Percentiles rank a stretch among this genome's conserved stretches.
Conservation (phyloP, 2,888 invertebrate species). For the Andrena chrysosceles region DNA sequence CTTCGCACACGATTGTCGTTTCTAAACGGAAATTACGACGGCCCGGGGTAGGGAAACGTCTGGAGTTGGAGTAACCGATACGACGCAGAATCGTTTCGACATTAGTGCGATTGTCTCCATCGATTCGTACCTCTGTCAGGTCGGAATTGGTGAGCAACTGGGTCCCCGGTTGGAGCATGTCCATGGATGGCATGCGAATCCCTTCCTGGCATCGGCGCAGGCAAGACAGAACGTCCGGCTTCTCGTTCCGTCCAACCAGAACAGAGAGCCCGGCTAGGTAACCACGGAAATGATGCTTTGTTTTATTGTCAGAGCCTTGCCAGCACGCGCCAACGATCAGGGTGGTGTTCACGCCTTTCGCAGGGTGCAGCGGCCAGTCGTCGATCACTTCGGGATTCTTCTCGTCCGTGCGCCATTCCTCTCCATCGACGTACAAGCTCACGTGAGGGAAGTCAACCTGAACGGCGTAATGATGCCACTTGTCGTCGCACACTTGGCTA, state of each 20-base stretch:
- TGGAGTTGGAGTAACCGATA: constrained; percentile 96
- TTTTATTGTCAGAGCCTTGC: constrained; percentile 96
- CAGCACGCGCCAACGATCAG: constrained; percentile 98
- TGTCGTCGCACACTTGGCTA: constrained; percentile 97
- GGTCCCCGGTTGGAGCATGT: constrained; percentile 91
- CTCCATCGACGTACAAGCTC: constrained; percentile 95
- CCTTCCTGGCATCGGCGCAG: constrained; percentile 93
- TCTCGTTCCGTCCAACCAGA: constrained; percentile 91
- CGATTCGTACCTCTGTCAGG: constrained; percentile 95
- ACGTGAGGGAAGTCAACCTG: constrained; percentile 97
- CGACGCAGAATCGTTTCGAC: constrained; percentile 94
- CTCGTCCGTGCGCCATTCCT: constrained; percentile 87
- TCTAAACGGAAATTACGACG: constrained; percentile 93
- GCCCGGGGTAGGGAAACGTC: constrained; percentile 97
- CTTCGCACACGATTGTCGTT: constrained; percentile 91
- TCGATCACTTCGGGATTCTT: constrained; percentile 98
- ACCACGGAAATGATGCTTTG: constrained; percentile 96
- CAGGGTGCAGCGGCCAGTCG: constrained; percentile 99
- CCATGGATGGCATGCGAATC: constrained; percentile 89
- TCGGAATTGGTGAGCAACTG: constrained; percentile 91
- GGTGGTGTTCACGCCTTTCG: constrained; percentile 97
- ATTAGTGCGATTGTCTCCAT: constrained; percentile 95
- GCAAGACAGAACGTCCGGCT: constrained; percentile 90
- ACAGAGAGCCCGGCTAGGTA: constrained; percentile 95
- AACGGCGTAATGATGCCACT: constrained; percentile 99